Percentiles rank a stretch among this genome's conserved stretches.
Evolutionary conservation across 2,113 vertebrate species (phyloP).

Genomic region (Nesoenas mayeri): DNA sequence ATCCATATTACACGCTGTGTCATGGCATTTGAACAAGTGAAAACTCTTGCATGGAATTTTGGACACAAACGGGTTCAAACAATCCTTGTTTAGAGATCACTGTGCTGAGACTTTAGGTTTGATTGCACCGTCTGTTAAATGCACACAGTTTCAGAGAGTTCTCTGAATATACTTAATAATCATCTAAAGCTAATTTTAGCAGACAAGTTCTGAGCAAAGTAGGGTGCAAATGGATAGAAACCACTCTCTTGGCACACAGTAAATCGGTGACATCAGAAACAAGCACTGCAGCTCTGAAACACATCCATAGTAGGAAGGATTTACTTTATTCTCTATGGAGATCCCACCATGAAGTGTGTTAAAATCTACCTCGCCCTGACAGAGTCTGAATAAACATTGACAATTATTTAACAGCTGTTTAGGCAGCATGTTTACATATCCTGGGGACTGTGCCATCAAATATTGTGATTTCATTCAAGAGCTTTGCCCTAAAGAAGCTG

Average conservation of each 20-base stretch:
- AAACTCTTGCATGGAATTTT: not conserved
- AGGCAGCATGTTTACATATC: constrained; percentile 37
- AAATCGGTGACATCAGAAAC: not conserved
- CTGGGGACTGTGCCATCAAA: constrained; percentile 40
- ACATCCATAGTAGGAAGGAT: not conserved
- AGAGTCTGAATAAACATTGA: constrained; percentile 42
- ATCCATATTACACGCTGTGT: not conserved
- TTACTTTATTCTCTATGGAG: not conserved
- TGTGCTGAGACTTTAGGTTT: constrained; percentile 9
- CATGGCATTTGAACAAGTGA: constrained; percentile 13
- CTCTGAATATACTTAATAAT: not conserved
- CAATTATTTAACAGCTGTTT: constrained; percentile 62
- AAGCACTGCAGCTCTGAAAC: not conserved
- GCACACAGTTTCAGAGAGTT: not conserved
- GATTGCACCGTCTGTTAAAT: not conserved
- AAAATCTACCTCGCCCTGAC: constrained; percentile 23
- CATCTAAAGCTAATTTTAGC: not conserved
- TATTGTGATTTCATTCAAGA: constrained; percentile 58
- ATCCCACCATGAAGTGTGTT: not conserved
- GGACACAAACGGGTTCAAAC: constrained; percentile 7
- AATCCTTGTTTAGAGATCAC: not conserved
- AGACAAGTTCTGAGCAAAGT: not conserved
- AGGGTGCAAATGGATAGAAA: not conserved
- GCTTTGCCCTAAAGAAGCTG: constrained; percentile 30
- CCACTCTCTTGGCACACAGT: not conserved